Base-by-base conservation (phyloP, 2,888 invertebrate species). In the Trachelus iudaicus region DNA sequence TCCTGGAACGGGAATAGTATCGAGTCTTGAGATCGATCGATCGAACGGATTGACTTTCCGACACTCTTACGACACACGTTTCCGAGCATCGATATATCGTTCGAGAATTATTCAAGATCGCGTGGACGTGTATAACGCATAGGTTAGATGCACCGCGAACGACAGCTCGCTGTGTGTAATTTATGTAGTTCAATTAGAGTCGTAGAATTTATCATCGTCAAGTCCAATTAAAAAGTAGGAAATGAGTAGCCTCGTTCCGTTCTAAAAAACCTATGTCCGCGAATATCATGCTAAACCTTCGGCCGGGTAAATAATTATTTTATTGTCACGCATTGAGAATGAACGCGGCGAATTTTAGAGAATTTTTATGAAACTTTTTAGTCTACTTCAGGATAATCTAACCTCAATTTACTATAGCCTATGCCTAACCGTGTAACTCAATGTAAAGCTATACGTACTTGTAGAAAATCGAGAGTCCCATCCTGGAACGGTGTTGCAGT, bases 231-330 rank as follows among this genome's bases (percentile, higher is more conserved):
- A 90, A 87, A 89, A 88, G 89, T 88, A 88, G 89, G 89, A 89
- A 90, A 89, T 85, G 88, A 88, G 89, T 86, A 85, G 87, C 84
- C 86, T 86, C 90, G 90, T 91, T 90, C 90, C 90, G 90, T 91
- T 90, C 91, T 90, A 89, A 88, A 91, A 90, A 89, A 81, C 80
- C 82, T 79, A 81, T 81, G 82, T 83, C 85, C 81, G 81, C 81
- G 75, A 73, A 34, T 71, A 77, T 79, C 79, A 77, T 79, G 78
- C 73, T 31, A 71, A 23, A 23, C 4, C 31, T 71, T 71, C 71
- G 71, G 30, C 71, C 30, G 4, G 71, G 71, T 33, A 4, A 71
- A 33, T 71, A 30, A 30, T 71, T 71, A 30, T 71, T 34, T 34
- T 71, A 71, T 71, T 71, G 71, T 71, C 34, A 33, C 71, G 34